Conservation (phyloP, 2,797 vertebrate genomes). For the Morus bassanus region DNA sequence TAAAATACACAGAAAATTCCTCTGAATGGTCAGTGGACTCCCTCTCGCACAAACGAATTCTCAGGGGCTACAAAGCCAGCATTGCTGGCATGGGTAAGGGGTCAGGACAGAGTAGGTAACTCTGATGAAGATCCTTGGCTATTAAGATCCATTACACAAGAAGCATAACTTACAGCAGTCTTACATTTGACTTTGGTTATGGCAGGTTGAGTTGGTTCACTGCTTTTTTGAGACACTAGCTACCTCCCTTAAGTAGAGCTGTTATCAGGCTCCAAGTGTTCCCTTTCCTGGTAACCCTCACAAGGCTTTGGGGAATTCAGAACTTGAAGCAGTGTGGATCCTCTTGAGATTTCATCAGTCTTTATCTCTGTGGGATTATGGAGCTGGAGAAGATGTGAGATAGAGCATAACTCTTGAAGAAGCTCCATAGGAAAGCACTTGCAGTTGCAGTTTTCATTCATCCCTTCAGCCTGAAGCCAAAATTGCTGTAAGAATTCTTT, state of each 20-base stretch:
- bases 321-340: background rate
- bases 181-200: background rate
- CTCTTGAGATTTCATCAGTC: background rate
- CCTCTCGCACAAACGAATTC: background rate
- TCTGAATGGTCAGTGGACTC: background rate
- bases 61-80: background rate
- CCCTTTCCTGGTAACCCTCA: background rate
- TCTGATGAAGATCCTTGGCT: background rate
- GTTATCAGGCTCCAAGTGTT: background rate
- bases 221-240: background rate
- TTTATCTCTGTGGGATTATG: background rate
- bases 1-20: background rate
- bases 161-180: background rate
- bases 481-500: background rate
- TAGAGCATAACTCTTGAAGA: background rate
- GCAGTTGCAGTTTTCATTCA: background rate
- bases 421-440: background rate
- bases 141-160: background rate
- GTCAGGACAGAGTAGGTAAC: background rate
- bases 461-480: background rate
- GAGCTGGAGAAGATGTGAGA: background rate
- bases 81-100: background rate
- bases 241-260: background rate
- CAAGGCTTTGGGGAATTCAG: background rate
- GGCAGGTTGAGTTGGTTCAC: background rate